Conservation (phyloP, 2,113 vertebrate species). For the Leuciscus idus region DNA sequence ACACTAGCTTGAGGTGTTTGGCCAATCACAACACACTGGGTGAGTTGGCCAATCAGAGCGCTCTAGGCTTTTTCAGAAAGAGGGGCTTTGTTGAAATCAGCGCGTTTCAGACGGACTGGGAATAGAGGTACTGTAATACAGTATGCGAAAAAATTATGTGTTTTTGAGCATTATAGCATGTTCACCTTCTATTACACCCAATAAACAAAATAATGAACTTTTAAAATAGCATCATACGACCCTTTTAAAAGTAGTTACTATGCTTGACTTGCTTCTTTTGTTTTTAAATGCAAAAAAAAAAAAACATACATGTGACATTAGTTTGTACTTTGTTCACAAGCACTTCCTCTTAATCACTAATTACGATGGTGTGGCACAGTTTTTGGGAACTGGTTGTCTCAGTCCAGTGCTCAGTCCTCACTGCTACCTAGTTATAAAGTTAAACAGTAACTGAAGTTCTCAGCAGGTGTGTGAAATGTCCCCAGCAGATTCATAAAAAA, state of each 20-base stretch:
- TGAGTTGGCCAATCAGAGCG: too few species aligned
- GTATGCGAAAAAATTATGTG: too few species aligned
- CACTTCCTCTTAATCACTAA: not conserved
- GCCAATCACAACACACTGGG: too few species aligned
- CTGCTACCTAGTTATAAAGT: slow-evolving; percentile 35
- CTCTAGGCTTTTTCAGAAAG: too few species aligned
- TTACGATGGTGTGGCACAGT: not conserved
- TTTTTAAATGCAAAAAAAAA: not conserved
- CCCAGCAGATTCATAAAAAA: slow-evolving; percentile 38
- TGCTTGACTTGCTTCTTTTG: not conserved
- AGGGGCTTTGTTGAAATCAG: too few species aligned
- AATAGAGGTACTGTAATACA: too few species aligned
- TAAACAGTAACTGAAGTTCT: slow-evolving; percentile 48
- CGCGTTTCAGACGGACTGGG: too few species aligned
- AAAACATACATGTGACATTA: not conserved
- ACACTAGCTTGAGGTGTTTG: too few species aligned
- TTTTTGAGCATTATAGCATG: too few species aligned
- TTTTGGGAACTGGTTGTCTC: slow-evolving; percentile 42
- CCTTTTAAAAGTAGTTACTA: not conserved
- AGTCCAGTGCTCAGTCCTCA: slow-evolving; percentile 38
- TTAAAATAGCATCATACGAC: too few species aligned
- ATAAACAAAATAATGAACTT: too few species aligned
- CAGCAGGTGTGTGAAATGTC: slow-evolving; percentile 51
- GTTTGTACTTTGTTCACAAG: not conserved
- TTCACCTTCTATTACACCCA: too few species aligned